phyloP scores from a whole-genome alignment of 2,797 vertebrate species.

The Heliangelus exortis region DNA sequence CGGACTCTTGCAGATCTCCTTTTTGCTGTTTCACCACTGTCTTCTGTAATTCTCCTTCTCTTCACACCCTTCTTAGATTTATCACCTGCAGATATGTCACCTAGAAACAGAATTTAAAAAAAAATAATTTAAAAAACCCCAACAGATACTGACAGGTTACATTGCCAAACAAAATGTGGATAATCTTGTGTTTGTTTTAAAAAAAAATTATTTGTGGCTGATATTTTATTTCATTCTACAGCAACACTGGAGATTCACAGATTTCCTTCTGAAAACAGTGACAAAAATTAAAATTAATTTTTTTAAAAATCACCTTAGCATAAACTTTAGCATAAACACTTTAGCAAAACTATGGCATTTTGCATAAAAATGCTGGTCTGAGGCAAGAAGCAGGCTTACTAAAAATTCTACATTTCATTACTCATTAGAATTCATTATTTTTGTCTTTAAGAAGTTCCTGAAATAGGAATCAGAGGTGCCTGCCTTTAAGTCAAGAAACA shows the following conservation, averaged over 20 bases:
- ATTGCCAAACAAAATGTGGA: background rate
- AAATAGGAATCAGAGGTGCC: background rate
- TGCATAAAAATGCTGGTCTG: background rate
- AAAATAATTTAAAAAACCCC: too few relatives aligned
- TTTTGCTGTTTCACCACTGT: constrained; percentile 93
- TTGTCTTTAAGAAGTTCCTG: background rate
- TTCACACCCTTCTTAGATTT: constrained; percentile 93
- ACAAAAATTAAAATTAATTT: background rate
- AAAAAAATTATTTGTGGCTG: background rate
- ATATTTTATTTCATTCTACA: background rate
- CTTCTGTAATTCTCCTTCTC: constrained; percentile 88
- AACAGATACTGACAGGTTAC: background rate
- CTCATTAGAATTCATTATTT: background rate
- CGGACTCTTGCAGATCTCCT: constrained; percentile 94
- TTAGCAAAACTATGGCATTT: background rate
- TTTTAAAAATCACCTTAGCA: background rate
- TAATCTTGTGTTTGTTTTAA: background rate
- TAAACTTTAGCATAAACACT: too few relatives aligned
- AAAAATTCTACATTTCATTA: background rate
- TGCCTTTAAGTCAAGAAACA: background rate
- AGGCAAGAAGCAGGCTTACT: background rate
- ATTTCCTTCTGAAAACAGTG: background rate
- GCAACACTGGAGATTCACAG: background rate
- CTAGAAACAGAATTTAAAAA: constrained; percentile 42
- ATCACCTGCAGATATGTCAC: constrained; percentile 85